Conservation (phyloP, 1,140 invertebrate species). For the Kradibia gibbosae region DNA sequence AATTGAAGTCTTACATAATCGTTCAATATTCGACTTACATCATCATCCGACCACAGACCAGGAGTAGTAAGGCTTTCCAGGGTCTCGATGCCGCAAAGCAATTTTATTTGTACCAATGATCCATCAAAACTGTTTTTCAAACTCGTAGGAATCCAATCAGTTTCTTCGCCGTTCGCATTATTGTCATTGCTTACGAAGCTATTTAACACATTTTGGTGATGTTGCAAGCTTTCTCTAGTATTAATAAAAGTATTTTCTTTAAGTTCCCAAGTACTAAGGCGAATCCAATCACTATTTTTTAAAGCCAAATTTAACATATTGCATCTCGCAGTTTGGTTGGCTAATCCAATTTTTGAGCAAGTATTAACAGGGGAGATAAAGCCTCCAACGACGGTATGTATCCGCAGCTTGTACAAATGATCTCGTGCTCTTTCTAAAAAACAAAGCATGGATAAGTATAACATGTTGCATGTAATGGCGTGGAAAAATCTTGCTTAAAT, state of each 20-base stretch:
- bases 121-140: constrained; percentile 70
- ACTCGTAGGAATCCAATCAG: constrained; percentile 79
- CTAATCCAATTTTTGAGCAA: constrained; percentile 84
- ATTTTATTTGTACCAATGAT: constrained; percentile 81
- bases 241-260: constrained; percentile 85
- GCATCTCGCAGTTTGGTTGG: constrained; percentile 81
- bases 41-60: constrained; percentile 89
- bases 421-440: constrained; percentile 92
- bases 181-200: constrained; percentile 72
- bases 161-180: constrained; percentile 72
- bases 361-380: constrained; percentile 96
- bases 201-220: constrained; percentile 89
- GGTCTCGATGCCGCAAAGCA: constrained; percentile 94
- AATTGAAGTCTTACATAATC: constrained; percentile 37
- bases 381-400: constrained; percentile 87
- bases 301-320: constrained; percentile 87
- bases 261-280: constrained; percentile 89
- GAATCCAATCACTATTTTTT: constrained; percentile 86
- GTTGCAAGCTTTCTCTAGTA: constrained; percentile 83
- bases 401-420: constrained; percentile 83
- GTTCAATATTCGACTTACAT: constrained; percentile 79
- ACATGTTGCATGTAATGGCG: no score
- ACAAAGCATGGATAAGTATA: neutral
- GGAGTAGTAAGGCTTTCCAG: constrained; percentile 92
- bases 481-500: no score